Evolutionary conservation across 2,797 vertebrate genomes (phyloP).

Genomic region (Tinamus major): DNA sequence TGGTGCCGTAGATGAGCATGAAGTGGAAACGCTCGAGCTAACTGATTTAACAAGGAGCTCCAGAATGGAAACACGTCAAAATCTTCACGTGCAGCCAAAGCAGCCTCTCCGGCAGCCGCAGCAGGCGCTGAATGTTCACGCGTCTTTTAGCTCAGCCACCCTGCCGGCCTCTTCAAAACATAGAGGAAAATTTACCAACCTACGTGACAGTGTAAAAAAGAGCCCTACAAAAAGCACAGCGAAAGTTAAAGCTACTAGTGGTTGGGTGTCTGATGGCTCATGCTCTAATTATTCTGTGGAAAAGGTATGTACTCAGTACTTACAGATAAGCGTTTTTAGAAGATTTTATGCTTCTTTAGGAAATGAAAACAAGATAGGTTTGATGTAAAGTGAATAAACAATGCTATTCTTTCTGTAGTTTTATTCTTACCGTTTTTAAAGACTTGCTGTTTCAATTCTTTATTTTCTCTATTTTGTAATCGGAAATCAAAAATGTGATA

Average conservation of each 20-base stretch:
- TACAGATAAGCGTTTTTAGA: background rate
- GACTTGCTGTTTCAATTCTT: background rate
- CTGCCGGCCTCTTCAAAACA: constrained; percentile 81
- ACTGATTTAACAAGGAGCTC: constrained; percentile 36
- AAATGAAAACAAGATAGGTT: background rate
- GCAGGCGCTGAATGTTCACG: constrained; percentile 28
- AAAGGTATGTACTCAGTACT: constrained; percentile 74
- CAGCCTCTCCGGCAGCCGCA: constrained; percentile 38
- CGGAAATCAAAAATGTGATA: background rate
- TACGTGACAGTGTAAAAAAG: constrained; percentile 90
- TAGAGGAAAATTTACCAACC: constrained; percentile 86
- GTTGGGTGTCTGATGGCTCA: constrained; percentile 74
- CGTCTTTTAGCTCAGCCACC: constrained; percentile 77
- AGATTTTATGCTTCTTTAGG: background rate
- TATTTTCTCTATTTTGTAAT: background rate
- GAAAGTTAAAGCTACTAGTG: constrained; percentile 79
- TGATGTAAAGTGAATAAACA: background rate
- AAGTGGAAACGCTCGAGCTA: background rate
- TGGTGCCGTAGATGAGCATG: constrained; percentile 23
- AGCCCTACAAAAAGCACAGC: constrained; percentile 89
- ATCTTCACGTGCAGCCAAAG: constrained; percentile 69
- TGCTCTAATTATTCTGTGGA: constrained; percentile 79
- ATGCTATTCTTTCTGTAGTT: background rate
- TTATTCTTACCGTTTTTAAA: background rate
- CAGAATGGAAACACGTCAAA: background rate